phyloP scores from a whole-genome alignment of 2,888 invertebrate species.

The Drosophila colorata region DNA sequence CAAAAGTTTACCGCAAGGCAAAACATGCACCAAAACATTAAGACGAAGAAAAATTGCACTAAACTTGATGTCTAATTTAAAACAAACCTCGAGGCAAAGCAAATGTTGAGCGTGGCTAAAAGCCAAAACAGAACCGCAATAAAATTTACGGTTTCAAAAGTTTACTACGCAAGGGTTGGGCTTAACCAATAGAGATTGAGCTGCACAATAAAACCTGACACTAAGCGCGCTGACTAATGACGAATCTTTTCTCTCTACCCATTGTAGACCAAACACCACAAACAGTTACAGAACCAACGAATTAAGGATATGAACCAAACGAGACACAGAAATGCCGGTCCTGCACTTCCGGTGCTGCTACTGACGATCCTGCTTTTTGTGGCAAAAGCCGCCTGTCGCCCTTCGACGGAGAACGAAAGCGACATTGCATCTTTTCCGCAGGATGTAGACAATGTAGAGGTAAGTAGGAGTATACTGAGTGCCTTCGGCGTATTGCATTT shows the following conservation, averaged over 20 bases:
- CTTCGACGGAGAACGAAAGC: constrained; percentile 42
- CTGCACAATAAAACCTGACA: constrained; percentile 52
- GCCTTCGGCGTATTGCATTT: background rate
- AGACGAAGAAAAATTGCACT: constrained; percentile 65
- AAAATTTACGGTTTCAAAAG: constrained; percentile 70
- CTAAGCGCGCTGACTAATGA: constrained; percentile 47
- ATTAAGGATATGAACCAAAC: constrained; percentile 60
- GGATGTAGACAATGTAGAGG: constrained; percentile 81
- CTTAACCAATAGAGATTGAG: constrained; percentile 73
- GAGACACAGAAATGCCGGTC: constrained; percentile 34
- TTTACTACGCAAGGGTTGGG: constrained; percentile 34
- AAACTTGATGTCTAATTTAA: constrained; percentile 73
- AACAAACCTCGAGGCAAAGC: constrained; percentile 55
- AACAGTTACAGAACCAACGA: constrained; percentile 13
- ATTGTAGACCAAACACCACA: constrained; percentile 54
- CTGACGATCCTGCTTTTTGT: constrained; percentile 48
- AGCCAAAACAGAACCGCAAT: constrained; percentile 63
- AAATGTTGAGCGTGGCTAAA: constrained; percentile 33
- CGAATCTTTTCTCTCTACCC: constrained; percentile 40
- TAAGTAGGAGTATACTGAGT: constrained; percentile 38
- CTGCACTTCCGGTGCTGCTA: constrained; percentile 59
- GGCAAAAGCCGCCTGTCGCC: constrained; percentile 40
- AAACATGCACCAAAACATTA: constrained; percentile 48
- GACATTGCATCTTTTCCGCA: constrained; percentile 47
- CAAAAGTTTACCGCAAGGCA: constrained; percentile 68